A percentile compares a stretch with the other conserved stretches of the same genome.
These are phyloP conservation scores for Rhabdomys dilectus DNA, from an alignment of 2,113 vertebrate genomes.

Conservation along the genomic window DNA sequence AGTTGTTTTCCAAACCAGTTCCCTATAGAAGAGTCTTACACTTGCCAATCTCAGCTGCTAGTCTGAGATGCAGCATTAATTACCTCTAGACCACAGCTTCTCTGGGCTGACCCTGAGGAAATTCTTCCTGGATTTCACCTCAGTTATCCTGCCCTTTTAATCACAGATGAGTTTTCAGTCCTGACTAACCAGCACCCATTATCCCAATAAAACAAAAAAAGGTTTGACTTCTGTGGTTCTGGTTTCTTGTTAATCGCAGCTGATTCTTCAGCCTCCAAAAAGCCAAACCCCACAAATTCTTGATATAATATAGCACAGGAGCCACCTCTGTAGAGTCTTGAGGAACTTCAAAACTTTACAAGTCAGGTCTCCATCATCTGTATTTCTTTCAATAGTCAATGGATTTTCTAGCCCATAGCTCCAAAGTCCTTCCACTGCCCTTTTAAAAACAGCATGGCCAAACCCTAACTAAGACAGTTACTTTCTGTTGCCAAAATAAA, in stretches of 20 bases:
- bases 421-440: background rate
- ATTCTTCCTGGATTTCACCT: background rate
- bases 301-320: background rate
- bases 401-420: background rate
- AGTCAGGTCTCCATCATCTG: background rate
- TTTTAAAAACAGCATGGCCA: background rate
- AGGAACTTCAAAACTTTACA: background rate
- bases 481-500: background rate
- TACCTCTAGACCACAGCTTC: background rate
- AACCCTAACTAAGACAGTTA: background rate
- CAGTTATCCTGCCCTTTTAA: background rate
- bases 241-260: background rate
- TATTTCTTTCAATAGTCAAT: background rate
- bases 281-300: background rate
- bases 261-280: background rate
- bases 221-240: background rate
- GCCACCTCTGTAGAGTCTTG: background rate
- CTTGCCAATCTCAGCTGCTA: background rate
- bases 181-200: background rate
- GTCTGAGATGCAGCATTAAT: background rate
- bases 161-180: background rate
- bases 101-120: background rate
- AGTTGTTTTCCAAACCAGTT: background rate
- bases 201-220: background rate
- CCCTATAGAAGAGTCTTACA: background rate